phyloP scores from a whole-genome alignment of 2,888 invertebrate genomes.

The Limenitis camilla region DNA sequence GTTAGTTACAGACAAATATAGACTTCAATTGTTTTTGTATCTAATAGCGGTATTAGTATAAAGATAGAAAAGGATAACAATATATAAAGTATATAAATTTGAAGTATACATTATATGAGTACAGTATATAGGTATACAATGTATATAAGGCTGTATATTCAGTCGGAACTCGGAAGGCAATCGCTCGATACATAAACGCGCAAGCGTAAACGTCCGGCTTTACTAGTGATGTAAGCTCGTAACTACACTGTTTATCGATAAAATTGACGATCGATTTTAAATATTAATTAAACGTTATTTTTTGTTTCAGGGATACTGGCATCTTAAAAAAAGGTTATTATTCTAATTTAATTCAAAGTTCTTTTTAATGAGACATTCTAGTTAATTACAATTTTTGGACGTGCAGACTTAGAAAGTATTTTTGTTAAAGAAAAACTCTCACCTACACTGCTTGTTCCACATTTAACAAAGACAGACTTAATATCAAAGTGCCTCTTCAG shows the following conservation, averaged over 20 bases:
- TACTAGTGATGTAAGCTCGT: conserved; percentile 15
- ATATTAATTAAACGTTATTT: too few species aligned
- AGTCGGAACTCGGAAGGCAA: conserved; percentile 10
- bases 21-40: neutral
- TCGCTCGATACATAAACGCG: conserved; percentile 61
- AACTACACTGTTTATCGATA: conserved; percentile 2
- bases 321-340: too few species aligned
- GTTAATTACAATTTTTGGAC: too few species aligned
- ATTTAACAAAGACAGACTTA: too few species aligned
- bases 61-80: too few species aligned
- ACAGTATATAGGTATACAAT: neutral
- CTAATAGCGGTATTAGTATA: too few species aligned
- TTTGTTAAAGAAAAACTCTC: too few species aligned
- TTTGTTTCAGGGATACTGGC: too few species aligned
- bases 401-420: neutral
- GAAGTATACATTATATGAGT: neutral
- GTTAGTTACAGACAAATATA: neutral
- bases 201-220: conserved; percentile 48
- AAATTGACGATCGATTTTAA: neutral
- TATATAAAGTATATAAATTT: neutral
- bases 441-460: too few species aligned
- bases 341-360: too few species aligned
- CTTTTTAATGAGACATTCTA: too few species aligned
- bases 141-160: neutral
- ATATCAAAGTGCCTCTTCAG: too few species aligned